Conservation (phyloP, 2,888 invertebrate species). For the Pediacus dermestoides region DNA sequence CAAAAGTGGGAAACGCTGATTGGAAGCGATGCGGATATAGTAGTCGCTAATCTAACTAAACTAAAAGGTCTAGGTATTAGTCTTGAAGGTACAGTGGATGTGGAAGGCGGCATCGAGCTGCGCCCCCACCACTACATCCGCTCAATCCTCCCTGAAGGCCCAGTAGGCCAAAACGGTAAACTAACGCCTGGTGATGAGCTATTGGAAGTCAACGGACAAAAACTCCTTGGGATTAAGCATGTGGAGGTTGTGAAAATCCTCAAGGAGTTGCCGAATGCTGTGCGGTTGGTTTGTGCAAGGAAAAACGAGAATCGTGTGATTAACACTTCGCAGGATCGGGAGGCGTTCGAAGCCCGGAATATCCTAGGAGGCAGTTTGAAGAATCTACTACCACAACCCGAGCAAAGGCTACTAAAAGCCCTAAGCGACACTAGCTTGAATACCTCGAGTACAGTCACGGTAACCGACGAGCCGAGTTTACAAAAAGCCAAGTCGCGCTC, state of each 20-base stretch:
- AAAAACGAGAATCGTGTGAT: constrained; percentile 61
- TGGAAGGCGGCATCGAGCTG: constrained; percentile 93
- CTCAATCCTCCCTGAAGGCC: constrained; percentile 93
- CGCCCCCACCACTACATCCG: constrained; percentile 98
- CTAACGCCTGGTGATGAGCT: constrained; percentile 95
- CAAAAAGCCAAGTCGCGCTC: constrained; percentile 81
- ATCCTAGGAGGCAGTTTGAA: constrained; percentile 83
- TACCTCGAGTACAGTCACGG: constrained; percentile 79
- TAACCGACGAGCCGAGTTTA: constrained; percentile 63
- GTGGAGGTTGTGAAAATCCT: constrained; percentile 95
- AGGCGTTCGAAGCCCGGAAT: constrained; percentile 75
- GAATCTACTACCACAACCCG: constrained; percentile 60
- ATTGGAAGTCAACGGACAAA: constrained; percentile 91
- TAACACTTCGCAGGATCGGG: constrained; percentile 71
- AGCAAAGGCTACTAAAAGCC: constrained; percentile 72
- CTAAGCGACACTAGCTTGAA: constrained; percentile 92
- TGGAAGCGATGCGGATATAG: constrained; percentile 76
- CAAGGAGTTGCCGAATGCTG: constrained; percentile 86
- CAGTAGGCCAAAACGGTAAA: constrained; percentile 87
- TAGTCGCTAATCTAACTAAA: constrained; percentile 90
- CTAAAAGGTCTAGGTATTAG: constrained; percentile 91
- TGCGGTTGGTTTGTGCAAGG: constrained; percentile 87
- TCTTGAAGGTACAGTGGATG: constrained; percentile 97
- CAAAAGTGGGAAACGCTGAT: constrained; percentile 78
- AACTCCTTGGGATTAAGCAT: constrained; percentile 88